Conservation (phyloP, 2,113 vertebrate genomes). For the Brachyhypopomus occidentalis region DNA sequence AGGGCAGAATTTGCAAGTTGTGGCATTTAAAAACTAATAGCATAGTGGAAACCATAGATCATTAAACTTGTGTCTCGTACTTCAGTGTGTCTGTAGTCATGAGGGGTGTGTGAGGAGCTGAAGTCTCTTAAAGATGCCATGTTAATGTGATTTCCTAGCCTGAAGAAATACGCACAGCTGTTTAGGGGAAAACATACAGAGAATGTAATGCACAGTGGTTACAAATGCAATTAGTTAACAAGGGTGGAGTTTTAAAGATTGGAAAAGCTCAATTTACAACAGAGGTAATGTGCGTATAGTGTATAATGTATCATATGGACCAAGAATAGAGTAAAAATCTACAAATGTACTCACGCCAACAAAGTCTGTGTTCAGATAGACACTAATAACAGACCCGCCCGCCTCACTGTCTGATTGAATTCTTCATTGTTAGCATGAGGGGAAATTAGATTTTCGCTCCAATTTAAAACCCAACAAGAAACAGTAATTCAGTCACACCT, state of each 20-base stretch:
- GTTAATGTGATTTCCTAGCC: conserved; percentile 31
- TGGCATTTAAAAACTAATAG: conserved; percentile 58
- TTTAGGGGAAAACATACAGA: neutral
- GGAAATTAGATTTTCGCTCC: neutral
- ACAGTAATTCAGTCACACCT: neutral
- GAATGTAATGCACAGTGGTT: neutral
- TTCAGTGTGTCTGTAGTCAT: conserved; percentile 38
- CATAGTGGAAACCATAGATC: conserved; percentile 40
- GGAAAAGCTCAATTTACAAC: conserved; percentile 4
- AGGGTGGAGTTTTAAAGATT: conserved; percentile 12
- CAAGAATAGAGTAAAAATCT: no score
- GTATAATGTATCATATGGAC: neutral
- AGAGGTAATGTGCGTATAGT: neutral
- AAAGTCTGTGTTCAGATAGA: neutral
- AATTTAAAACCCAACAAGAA: neutral
- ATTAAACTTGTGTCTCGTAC: conserved; percentile 44
- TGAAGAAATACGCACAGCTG: conserved; percentile 21
- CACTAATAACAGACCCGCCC: neutral
- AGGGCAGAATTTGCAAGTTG: conserved; percentile 57
- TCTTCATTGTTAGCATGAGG: neutral
- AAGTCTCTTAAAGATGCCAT: conserved; percentile 23
- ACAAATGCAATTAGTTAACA: conserved; percentile 11
- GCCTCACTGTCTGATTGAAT: neutral
- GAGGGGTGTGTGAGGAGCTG: conserved; percentile 3
- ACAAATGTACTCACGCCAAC: neutral